Base-by-base conservation (phyloP, 64 coral and sea anemone species). In the Montipora cactus region DNA sequence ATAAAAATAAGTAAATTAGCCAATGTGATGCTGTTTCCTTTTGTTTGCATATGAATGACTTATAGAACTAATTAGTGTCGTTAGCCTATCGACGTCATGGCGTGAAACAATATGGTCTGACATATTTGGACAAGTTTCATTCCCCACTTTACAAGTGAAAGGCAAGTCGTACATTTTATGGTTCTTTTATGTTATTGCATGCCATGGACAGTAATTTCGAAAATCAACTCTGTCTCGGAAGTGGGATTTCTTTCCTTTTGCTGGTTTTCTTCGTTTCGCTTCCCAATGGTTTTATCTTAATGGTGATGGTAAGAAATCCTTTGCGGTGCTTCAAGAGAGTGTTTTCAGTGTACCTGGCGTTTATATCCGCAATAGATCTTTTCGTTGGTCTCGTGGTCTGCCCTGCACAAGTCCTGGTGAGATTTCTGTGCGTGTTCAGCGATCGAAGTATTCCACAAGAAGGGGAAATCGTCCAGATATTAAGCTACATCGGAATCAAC, bases 401-500 rank as follows among this genome's bases (percentile, higher is more conserved):
- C 57, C 15, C 80, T 44, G 55, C 8, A 64, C 11, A 82, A 66
- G 10, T 50, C 8, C 13, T 15, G 2, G 44, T 23, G 12, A 52
- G 80, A 64, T 64, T 82, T 82, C 23, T 82, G 57, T 82, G 80
- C 25, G 53, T 58, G 28, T 82, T 82, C n/a, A 8, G 53, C 14
- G 80, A 62, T 15, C 20, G 7, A 61, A 25, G 45, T 7, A 44
- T 82, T 57, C 55, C 57, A 8, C 11, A 44, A 18, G 80, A 82
- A 64, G 80, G 80, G 2, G 58, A 62, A 2, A 62, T 62, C 25
- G 8, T 58, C 11, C 59, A 11, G 28, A 62, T 82, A 1, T 37
- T 82, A 11, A 58, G 23, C 3, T 82, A 82, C 53, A 82, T 64
- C 44, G 80, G 55, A 62, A 21, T 82, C 22, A 82, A 82, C 80